A percentile compares a stretch with the other conserved stretches of the same genome.
Conservation (phyloP, 2,797 vertebrate species). For the Odontamblyopus lacepedii region DNA sequence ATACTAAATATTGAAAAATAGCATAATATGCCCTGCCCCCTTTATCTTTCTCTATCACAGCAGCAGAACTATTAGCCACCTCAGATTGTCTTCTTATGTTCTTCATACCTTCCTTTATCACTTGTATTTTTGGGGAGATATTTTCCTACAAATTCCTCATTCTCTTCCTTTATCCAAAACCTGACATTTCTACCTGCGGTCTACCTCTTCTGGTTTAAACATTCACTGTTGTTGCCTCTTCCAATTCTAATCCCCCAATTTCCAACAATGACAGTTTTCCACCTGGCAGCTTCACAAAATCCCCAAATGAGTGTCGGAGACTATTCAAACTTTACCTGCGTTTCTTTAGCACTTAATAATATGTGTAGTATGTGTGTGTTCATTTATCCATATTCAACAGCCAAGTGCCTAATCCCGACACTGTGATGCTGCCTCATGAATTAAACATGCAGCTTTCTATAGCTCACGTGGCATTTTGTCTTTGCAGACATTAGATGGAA, state of each 20-base stretch:
- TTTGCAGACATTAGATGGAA: not conserved
- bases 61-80: not conserved
- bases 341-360: slow-evolving; percentile 10
- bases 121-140: not conserved
- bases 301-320: slow-evolving; percentile 1
- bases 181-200: not conserved
- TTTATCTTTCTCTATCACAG: not conserved
- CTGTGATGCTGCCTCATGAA: slow-evolving; percentile 41
- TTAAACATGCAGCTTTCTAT: slow-evolving; percentile 43
- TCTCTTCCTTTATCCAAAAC: not conserved
- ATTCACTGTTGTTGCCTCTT: slow-evolving; percentile 7
- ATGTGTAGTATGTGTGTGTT: slow-evolving; percentile 14
- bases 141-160: not conserved
- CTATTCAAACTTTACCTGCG: slow-evolving; percentile 18
- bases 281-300: slow-evolving; percentile 1
- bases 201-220: not conserved
- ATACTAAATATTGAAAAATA: too few species aligned
- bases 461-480: slow-evolving; percentile 15
- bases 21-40: too few species aligned
- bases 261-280: slow-evolving; percentile 9
- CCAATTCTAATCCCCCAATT: slow-evolving; percentile 27
- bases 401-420: slow-evolving; percentile 33
- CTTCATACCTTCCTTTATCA: not conserved
- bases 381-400: slow-evolving; percentile 52
- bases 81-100: not conserved